These are phyloP conservation scores for Campoplex nolae DNA, from an alignment of 2,888 invertebrate genomes.

Conservation along the genomic window DNA sequence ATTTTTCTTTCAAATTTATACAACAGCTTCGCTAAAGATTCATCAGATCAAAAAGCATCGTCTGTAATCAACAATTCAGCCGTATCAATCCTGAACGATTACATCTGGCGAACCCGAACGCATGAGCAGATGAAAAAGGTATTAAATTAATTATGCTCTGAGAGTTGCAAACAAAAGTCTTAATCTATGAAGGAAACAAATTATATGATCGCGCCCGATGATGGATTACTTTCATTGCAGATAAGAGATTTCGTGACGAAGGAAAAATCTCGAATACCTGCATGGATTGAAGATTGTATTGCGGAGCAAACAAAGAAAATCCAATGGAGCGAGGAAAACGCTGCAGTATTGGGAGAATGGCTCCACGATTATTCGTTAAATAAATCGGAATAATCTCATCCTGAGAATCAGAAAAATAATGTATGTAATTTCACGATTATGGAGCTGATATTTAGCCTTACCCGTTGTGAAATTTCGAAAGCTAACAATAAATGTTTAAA, in stretches of 20 bases:
- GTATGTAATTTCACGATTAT: slow-evolving; percentile 3
- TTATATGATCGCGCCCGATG: not conserved
- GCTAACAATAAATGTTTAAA: not conserved
- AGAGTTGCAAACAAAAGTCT: not conserved
- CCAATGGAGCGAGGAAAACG: slow-evolving; percentile 62
- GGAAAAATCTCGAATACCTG: slow-evolving; percentile 18
- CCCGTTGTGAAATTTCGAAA: not conserved
- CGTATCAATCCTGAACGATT: slow-evolving; percentile 56
- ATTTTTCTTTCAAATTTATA: not conserved
- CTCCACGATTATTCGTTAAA: slow-evolving; percentile 53
- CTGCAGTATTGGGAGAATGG: slow-evolving; percentile 65
- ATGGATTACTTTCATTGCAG: slow-evolving; percentile 46
- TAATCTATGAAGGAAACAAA: not conserved
- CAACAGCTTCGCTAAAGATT: slow-evolving; percentile 50
- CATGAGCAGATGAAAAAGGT: slow-evolving; percentile 63
- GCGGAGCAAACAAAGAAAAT: slow-evolving; percentile 52
- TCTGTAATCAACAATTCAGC: not conserved
- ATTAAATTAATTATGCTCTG: slow-evolving; percentile 11
- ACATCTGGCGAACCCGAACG: slow-evolving; percentile 55
- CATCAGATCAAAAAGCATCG: slow-evolving; percentile 20
- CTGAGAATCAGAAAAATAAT: not conserved
- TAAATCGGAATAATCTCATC: slow-evolving; percentile 6
- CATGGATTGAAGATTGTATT: slow-evolving; percentile 34
- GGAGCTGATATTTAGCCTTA: not conserved
- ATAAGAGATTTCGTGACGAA: slow-evolving; percentile 48